Base-by-base conservation (phyloP, 2,888 invertebrate species). In the Diarsia rubi region DNA sequence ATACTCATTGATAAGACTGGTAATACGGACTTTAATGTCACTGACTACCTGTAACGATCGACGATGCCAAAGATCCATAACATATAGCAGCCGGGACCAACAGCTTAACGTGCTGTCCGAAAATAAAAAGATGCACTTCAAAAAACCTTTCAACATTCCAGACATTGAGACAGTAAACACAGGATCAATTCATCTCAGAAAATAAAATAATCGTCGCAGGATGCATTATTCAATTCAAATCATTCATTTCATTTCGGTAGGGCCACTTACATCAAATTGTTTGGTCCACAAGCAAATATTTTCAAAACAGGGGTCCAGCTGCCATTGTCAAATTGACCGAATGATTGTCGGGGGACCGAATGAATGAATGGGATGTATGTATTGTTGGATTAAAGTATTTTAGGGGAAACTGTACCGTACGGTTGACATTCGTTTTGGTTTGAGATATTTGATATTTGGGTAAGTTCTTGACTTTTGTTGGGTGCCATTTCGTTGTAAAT, bases 261-360 rank as follows among this genome's bases (percentile, higher is more conserved):
- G 78, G 63, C 90, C 95, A 95, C 95, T 96, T 93, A 93, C 82
- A 88, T 91, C 86, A 92, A 93, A 95, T 95, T 95, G 95, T 94
- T 93, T 93, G 93, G 94, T 91, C 92, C 91, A 78, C 84, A 88
- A 89, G 90, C 93, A 95, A 96, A 96, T 95, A 95, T 96, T 96
- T 95, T 95, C 91, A 94, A 96, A 96, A 95, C 91, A 93, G 94
- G 95, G 94, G 92, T 88, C 90, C 91, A 78, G 81, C 63, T 79
- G 88, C 91, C 83, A 94, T 96, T 95, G 95, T 96, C 94, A 95
- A 96, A 96, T 96, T 96, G 96, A 95, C 94, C 95, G 94, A 89
- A 92, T 94, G 94, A 95, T 95, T 93, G 92, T 88, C 82, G 88
- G 91, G 94, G 94, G 92, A 88, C 81, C 88, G 86, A 83, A 82